Conservation (phyloP, 2,888 invertebrate species). For the Caenorhabditis afra region DNA sequence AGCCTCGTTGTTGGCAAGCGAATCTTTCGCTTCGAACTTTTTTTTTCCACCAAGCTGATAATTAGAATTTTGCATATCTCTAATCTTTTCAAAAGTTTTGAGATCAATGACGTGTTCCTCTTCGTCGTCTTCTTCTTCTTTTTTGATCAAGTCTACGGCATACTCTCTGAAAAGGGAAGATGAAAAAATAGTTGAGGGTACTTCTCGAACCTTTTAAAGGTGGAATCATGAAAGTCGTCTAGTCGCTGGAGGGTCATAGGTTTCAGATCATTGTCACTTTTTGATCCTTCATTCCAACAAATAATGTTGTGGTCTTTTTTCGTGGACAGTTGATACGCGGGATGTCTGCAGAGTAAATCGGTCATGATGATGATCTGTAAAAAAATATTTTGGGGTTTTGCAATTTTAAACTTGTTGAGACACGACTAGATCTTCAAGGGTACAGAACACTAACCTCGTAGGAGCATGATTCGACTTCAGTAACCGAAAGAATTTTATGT, state of each 20-base stretch:
- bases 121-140: slow-evolving; percentile 20
- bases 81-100: slow-evolving; percentile 11
- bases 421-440: no score
- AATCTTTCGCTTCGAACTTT: slow-evolving; percentile 36
- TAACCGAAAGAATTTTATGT: slow-evolving; percentile 55
- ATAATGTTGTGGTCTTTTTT: slow-evolving; percentile 71
- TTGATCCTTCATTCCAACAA: slow-evolving; percentile 73
- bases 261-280: slow-evolving; percentile 75
- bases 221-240: slow-evolving; percentile 59
- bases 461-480: slow-evolving; percentile 87
- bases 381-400: slow-evolving; percentile 82
- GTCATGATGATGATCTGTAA: slow-evolving; percentile 92
- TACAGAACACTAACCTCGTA: slow-evolving; percentile 86
- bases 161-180: slow-evolving; percentile 26
- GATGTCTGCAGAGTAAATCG: slow-evolving; percentile 90
- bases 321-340: slow-evolving; percentile 84
- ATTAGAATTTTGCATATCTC: neutral
- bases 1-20: slow-evolving; percentile 46
- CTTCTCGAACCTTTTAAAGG: slow-evolving; percentile 53
- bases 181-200: neutral
- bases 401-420: neutral
- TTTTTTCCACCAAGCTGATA: slow-evolving; percentile 36
- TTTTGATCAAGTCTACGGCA: slow-evolving; percentile 10
- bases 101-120: slow-evolving; percentile 27
- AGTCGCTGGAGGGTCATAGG: slow-evolving; percentile 75